Evolutionary conservation across 2,797 vertebrate species (phyloP).

Genomic region (Phataginus tetradactyla): DNA sequence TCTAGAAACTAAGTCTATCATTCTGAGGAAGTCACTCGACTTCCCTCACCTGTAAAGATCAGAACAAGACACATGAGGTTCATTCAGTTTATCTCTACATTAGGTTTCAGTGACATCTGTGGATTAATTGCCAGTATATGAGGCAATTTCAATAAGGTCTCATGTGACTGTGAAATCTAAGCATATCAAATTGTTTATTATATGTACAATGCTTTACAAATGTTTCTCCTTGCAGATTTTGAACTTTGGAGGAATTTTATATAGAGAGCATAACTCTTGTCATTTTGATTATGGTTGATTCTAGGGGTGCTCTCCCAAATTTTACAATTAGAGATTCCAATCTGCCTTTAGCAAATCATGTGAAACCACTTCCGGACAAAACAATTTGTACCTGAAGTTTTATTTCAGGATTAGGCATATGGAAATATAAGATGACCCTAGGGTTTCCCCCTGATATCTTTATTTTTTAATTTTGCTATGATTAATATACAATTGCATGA

Average conservation of each 20-base stretch:
- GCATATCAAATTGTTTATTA: too few species aligned
- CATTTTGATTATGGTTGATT: not conserved
- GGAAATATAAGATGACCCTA: not conserved
- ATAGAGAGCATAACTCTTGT: not conserved
- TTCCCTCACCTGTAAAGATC: not conserved
- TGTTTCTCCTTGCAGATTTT: not conserved
- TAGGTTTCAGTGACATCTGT: not conserved
- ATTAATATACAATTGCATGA: too few species aligned
- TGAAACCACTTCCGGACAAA: not conserved
- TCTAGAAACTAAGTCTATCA: not conserved
- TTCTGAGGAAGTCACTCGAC: not conserved
- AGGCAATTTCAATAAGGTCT: not conserved
- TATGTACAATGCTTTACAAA: not conserved
- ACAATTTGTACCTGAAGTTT: not conserved
- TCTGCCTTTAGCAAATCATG: not conserved
- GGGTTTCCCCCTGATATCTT: not conserved
- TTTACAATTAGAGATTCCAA: not conserved
- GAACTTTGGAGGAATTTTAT: not conserved
- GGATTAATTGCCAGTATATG: not conserved
- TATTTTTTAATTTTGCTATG: too few species aligned
- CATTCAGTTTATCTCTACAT: not conserved
- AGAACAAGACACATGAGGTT: not conserved
- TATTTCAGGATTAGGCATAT: not conserved
- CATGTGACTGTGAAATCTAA: not conserved
- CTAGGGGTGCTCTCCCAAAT: not conserved